Conservation (phyloP, 2,113 vertebrate genomes). For the Setophaga coronata region DNA sequence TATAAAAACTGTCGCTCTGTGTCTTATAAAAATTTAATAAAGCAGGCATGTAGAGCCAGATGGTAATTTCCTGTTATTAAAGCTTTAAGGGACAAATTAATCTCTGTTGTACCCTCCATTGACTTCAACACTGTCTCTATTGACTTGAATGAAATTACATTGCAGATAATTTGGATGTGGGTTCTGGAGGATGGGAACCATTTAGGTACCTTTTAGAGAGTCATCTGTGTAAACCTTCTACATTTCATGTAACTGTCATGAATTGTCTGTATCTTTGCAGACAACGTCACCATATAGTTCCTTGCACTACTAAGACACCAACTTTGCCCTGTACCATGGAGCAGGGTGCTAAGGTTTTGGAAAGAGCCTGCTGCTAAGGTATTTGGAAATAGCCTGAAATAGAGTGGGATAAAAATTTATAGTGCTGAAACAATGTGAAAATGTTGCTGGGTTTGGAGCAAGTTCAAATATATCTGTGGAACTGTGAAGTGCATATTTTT, state of each 20-base stretch:
- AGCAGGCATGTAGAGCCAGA: not conserved
- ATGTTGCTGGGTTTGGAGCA: not conserved
- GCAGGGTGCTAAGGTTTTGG: not conserved
- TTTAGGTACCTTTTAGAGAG: not conserved
- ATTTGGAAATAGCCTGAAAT: not conserved
- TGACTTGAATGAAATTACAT: not conserved
- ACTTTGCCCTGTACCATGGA: not conserved
- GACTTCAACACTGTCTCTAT: not conserved
- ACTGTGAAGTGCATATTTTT: not conserved
- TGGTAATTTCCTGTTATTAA: conserved; percentile 48
- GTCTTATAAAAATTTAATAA: conserved; percentile 47
- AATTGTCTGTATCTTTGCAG: not conserved
- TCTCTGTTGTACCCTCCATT: conserved; percentile 2
- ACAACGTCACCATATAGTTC: not conserved
- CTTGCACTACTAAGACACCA: not conserved
- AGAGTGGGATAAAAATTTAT: not conserved
- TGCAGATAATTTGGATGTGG: not conserved
- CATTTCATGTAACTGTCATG: not conserved
- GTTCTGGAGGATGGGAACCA: not conserved
- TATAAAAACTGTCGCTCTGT: not conserved
- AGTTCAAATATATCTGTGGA: not conserved
- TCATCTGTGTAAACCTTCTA: not conserved
- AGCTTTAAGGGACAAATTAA: conserved; percentile 16
- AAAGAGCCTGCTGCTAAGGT: not conserved
- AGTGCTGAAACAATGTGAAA: rapidly evolving